These are phyloP conservation scores for Oligia latruncula DNA, from an alignment of 2,888 invertebrate species.

Conservation along the genomic window DNA sequence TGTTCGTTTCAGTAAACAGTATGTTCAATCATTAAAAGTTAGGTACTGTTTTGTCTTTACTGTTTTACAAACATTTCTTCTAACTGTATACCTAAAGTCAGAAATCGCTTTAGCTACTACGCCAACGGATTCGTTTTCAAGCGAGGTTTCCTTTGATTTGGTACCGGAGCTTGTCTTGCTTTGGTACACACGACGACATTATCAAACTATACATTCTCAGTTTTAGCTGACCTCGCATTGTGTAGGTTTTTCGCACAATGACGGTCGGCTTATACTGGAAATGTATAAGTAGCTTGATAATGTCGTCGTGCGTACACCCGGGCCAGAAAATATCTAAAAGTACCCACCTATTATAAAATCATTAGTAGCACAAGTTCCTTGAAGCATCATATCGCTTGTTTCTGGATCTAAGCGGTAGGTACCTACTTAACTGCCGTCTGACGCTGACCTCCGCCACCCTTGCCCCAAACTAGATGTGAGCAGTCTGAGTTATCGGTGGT, in stretches of 20 bases:
- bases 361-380: neutral
- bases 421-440: conserved; percentile 18
- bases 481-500: conserved; percentile 43
- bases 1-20: too few relatives aligned
- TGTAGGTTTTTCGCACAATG: too few relatives aligned
- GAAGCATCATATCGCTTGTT: conserved; percentile 23
- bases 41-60: too few relatives aligned
- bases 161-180: neutral
- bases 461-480: conserved; percentile 49
- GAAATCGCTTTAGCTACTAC: neutral
- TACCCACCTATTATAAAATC: neutral
- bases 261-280: neutral
- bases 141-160: neutral
- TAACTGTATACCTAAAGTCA: too few relatives aligned
- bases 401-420: conserved; percentile 41
- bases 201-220: too few relatives aligned
- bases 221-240: too few relatives aligned
- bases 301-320: neutral
- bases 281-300: neutral
- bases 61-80: too few relatives aligned
- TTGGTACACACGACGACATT: too few relatives aligned
- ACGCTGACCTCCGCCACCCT: conserved; percentile 36
- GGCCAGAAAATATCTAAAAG: neutral
- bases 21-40: too few relatives aligned
- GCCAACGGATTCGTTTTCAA: neutral